These are phyloP conservation scores for Imbricaverruca yamaguchii DNA, from an alignment of 2,888 invertebrate species.

Conservation along the genomic window DNA sequence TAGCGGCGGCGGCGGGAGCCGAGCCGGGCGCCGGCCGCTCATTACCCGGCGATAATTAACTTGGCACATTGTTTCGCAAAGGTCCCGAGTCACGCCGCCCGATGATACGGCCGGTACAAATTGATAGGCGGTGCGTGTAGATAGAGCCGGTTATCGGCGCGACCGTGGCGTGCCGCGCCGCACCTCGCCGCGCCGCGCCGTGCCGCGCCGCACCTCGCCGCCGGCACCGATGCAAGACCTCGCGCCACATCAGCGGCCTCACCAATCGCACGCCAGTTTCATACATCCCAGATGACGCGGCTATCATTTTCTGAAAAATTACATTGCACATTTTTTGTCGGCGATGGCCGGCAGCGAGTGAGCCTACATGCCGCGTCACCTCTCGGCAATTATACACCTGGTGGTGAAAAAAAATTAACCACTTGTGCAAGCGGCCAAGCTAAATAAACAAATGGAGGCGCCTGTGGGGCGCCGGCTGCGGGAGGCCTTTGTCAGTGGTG, in stretches of 20 bases:
- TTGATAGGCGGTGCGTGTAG: conserved; percentile 11
- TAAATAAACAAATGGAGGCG: conserved; percentile 14
- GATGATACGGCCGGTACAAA: conserved; percentile 16
- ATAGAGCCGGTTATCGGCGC: neutral
- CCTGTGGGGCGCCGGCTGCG: neutral
- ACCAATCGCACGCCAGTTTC: no score
- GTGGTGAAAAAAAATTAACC: conserved; percentile 11
- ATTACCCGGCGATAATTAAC: conserved; percentile 9
- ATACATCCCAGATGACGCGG: no score
- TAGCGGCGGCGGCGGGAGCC: neutral
- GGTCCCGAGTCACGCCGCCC: neutral
- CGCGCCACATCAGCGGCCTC: no score
- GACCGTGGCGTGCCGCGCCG: neutral
- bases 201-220: no score
- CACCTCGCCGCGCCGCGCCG: neutral
- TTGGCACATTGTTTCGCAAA: conserved; percentile 9
- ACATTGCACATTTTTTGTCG: conserved; percentile 9
- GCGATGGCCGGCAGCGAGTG: neutral
- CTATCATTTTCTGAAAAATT: neutral
- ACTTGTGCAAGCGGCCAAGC: conserved; percentile 17
- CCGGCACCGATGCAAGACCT: no score
- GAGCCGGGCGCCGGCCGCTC: neutral
- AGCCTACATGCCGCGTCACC: neutral
- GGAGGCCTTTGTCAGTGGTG: neutral
- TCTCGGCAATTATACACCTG: neutral